Conservation (phyloP, 2,113 vertebrate species). For the Lophura nycthemera region DNA sequence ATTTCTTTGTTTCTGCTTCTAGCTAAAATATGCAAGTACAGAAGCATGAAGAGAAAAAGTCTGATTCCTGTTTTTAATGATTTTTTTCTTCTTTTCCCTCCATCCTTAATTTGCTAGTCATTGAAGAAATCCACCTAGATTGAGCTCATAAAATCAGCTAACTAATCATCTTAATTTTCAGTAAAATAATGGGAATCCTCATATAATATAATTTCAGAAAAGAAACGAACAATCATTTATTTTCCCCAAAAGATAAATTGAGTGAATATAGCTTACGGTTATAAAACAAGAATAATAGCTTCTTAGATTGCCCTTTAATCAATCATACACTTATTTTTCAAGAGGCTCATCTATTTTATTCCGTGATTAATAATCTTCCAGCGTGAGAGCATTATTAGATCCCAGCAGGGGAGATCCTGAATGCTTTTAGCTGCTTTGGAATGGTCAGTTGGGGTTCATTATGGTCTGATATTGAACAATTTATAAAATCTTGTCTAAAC, state of each 20-base stretch:
- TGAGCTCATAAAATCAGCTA: conserved; percentile 52
- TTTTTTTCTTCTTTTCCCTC: background rate
- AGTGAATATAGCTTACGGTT: conserved; percentile 86
- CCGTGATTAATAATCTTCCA: conserved; percentile 92
- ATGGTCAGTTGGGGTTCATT: conserved; percentile 98
- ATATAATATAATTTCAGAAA: conserved; percentile 76
- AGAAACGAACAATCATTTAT: conserved; percentile 82
- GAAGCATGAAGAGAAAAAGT: background rate
- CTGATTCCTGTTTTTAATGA: background rate
- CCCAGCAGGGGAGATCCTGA: conserved; percentile 89
- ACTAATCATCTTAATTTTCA: conserved; percentile 61
- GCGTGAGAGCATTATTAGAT: conserved; percentile 88
- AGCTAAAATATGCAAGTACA: background rate
- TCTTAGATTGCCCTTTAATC: conserved; percentile 91
- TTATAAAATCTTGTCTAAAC: conserved; percentile 99
- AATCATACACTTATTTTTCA: conserved; percentile 93
- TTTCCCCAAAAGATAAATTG: conserved; percentile 85
- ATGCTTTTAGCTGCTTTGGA: conserved; percentile 90
- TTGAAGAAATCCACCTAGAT: conserved; percentile 30
- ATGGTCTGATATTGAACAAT: conserved; percentile 94
- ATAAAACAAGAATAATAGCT: conserved; percentile 90
- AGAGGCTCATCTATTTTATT: conserved; percentile 92
- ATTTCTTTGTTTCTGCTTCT: conserved; percentile 29
- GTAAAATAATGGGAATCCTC: conserved; percentile 67
- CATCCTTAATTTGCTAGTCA: conserved; percentile 23